A percentile compares a stretch with the other conserved stretches of the same genome.
phyloP scores from a whole-genome alignment of 2,888 invertebrate species.

The Tachina lurida region DNA sequence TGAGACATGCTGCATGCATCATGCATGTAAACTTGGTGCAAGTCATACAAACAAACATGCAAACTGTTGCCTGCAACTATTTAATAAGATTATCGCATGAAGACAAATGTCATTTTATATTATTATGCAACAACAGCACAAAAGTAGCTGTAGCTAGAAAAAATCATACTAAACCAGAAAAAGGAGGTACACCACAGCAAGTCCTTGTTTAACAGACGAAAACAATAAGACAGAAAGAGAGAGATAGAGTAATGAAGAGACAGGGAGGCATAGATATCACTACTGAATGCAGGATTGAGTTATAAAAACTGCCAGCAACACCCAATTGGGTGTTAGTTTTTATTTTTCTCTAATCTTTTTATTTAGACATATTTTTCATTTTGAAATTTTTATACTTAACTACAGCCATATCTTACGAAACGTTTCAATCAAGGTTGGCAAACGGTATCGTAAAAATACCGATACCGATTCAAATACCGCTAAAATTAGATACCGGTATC shows the following conservation, averaged over 20 bases:
- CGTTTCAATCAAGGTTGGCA: too few species aligned
- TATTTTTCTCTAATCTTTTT: conserved; percentile 27
- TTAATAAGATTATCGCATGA: conserved; percentile 81
- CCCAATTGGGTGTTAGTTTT: conserved; percentile 28
- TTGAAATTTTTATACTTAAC: conserved; percentile 9
- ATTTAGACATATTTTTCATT: conserved; percentile 28
- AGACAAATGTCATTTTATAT: conserved; percentile 81
- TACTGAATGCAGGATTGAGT: not conserved
- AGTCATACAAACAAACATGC: not conserved
- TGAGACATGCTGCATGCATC: conserved; percentile 35
- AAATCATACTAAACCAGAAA: not conserved
- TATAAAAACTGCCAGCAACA: conserved; percentile 9
- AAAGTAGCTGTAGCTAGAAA: conserved; percentile 28
- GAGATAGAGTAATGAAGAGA: not conserved
- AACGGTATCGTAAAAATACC: too few species aligned
- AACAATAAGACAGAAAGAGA: too few species aligned
- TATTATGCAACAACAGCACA: conserved; percentile 72
- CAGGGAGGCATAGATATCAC: not conserved
- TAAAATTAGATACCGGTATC: too few species aligned
- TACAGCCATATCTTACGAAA: conserved; percentile 29
- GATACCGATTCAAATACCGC: too few species aligned
- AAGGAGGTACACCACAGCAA: not conserved
- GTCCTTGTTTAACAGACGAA: not conserved
- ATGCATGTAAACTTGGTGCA: conserved; percentile 37
- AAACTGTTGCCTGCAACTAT: conserved; percentile 72